phyloP scores from a whole-genome alignment of 2,888 invertebrate genomes.

The Agapostemon virescens region DNA sequence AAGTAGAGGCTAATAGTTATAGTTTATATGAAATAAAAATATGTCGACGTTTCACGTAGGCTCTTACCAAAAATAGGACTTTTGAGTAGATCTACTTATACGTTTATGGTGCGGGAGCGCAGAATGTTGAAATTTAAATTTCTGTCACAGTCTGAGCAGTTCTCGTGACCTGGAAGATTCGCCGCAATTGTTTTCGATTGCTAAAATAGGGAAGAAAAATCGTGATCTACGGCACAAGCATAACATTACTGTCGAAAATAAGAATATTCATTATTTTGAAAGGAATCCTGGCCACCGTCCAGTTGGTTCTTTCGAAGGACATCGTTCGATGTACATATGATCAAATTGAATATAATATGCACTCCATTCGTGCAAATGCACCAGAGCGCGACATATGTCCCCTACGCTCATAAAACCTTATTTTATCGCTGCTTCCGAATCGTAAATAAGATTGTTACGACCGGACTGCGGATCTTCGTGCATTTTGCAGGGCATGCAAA shows the following conservation, averaged over 20 bases:
- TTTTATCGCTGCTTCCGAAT: background rate
- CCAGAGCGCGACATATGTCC: background rate
- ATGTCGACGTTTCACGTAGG: background rate
- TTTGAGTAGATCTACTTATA: no score
- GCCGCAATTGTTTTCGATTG: background rate
- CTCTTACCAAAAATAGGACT: background rate
- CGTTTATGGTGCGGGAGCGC: background rate
- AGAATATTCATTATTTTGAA: slow-evolving; percentile 12
- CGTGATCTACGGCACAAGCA: background rate
- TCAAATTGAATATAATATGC: slow-evolving; percentile 7
- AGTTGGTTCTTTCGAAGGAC: slow-evolving; percentile 12
- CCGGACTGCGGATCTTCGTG: background rate
- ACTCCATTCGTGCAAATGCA: background rate
- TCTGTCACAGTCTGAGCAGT: no score
- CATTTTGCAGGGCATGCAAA: background rate
- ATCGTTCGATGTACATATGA: background rate
- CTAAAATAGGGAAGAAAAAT: background rate
- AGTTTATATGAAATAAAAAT: no score
- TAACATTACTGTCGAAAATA: slow-evolving; percentile 2
- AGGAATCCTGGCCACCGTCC: slow-evolving; percentile 12
- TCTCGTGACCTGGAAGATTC: background rate
- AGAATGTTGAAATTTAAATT: background rate
- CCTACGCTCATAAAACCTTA: background rate
- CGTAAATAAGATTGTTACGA: slow-evolving; percentile 1
- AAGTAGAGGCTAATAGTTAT: no score